A percentile compares a stretch with the other conserved stretches of the same genome.
These are phyloP conservation scores for Tenthredo amoena DNA, from an alignment of 2,888 invertebrate species.

Conservation along the genomic window DNA sequence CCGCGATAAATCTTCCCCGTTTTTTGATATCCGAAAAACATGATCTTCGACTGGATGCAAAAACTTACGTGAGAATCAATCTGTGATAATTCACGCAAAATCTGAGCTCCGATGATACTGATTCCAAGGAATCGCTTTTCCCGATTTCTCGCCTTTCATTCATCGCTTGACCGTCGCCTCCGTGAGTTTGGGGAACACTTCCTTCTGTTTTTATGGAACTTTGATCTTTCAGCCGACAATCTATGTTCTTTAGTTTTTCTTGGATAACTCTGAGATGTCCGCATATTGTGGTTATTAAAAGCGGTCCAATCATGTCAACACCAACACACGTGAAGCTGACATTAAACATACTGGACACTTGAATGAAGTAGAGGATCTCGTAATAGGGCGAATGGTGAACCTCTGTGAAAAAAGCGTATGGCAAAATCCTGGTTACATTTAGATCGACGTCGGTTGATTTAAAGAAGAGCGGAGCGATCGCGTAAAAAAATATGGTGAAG, in stretches of 20 bases:
- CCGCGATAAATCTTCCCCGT: neutral
- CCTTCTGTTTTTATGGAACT: neutral
- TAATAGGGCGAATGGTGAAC: slow-evolving; percentile 61
- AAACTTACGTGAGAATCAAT: slow-evolving; percentile 38
- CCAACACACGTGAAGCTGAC: slow-evolving; percentile 59
- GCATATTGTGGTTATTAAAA: slow-evolving; percentile 59
- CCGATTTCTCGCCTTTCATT: neutral
- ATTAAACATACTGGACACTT: slow-evolving; percentile 57
- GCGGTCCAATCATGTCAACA: slow-evolving; percentile 61
- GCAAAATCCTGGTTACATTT: slow-evolving; percentile 58
- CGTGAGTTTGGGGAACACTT: slow-evolving; percentile 48
- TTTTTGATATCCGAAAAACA: neutral
- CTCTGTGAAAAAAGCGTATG: slow-evolving; percentile 58
- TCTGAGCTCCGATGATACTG: neutral
- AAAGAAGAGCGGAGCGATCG: slow-evolving; percentile 54
- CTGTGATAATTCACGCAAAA: slow-evolving; percentile 32
- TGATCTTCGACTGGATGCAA: neutral
- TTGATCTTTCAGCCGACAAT: neutral
- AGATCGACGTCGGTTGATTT: slow-evolving; percentile 43
- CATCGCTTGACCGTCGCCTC: slow-evolving; percentile 58
- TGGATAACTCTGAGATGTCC: slow-evolving; percentile 61
- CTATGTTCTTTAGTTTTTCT: slow-evolving; percentile 46
- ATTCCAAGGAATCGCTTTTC: neutral
- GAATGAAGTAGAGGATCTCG: slow-evolving; percentile 59
- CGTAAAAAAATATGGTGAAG: slow-evolving; percentile 58